phyloP scores from a whole-genome alignment of 2,113 vertebrate genomes.

The Pomatostomus ruficeps region DNA sequence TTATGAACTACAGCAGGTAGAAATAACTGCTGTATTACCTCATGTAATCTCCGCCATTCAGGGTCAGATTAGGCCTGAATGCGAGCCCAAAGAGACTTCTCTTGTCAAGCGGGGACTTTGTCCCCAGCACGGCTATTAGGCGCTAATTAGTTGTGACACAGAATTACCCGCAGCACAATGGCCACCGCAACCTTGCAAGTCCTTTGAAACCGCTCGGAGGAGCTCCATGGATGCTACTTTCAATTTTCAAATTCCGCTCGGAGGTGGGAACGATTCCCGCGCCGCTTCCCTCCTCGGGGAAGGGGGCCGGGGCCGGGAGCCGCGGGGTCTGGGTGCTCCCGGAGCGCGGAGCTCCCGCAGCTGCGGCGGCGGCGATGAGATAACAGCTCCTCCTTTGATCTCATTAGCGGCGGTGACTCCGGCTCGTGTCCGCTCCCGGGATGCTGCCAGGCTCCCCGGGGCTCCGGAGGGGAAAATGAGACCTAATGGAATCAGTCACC shows the following conservation, averaged over 20 bases:
- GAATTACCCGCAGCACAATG: conserved; percentile 84
- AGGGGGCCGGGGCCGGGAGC: neutral
- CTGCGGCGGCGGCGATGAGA: neutral
- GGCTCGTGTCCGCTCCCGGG: neutral
- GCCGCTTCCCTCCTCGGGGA: neutral
- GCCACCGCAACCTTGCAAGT: conserved; percentile 79
- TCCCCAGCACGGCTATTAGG: conserved; percentile 85
- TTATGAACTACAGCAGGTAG: conserved; percentile 75
- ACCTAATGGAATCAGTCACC: neutral
- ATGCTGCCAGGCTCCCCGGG: neutral
- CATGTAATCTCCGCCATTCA: conserved; percentile 71
- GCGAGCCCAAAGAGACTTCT: conserved; percentile 66
- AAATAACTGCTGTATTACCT: conserved; percentile 69
- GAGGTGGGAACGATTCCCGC: conserved; percentile 37
- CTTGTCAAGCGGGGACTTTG: conserved; percentile 75
- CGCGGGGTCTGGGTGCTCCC: neutral
- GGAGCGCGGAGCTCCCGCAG: neutral
- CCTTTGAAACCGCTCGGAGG: conserved; percentile 86
- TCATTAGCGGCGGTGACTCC: neutral
- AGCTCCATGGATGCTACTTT: conserved; percentile 84
- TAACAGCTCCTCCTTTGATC: neutral
- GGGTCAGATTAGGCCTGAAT: conserved; percentile 73
- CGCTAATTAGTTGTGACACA: conserved; percentile 93
- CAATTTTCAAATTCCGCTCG: conserved; percentile 20
- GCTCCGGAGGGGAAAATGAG: neutral